Evolutionary conservation across 2,113 vertebrate species (phyloP), one percentile per base, ranked within the genome.

Genomic region (Bufo bufo): DNA sequence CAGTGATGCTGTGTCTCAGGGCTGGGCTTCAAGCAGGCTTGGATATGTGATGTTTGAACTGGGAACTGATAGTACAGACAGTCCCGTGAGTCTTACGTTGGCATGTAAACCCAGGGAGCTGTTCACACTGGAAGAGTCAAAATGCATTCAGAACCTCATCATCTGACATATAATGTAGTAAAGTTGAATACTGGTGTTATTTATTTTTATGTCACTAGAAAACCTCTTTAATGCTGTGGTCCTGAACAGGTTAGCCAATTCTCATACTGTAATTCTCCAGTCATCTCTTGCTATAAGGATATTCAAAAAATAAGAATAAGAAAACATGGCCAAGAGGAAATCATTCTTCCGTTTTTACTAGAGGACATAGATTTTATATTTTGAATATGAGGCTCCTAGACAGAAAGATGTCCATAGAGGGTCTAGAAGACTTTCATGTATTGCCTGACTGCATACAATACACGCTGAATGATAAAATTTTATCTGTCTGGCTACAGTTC

Each of bases 391-490:
- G 20, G 10, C 45, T 49, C 9, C 0, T 50, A 3, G 16, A 61
- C 16, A 45, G 78, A 16, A 58, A 33, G 12, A 77, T 47, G 16
- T 17, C 77, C 6, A 58, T 63, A 63, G 58, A 56, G 13, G 33
- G 13, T 56, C 17, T 69, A 58, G 0, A 4, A 6, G 20, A 19
- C 52, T 87, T 66, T 80, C 23, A 72, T 59, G 69, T 54, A 81
- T 56, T 87, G 65, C 14, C 75, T 77, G 83, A 85, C 74, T 58
- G 23, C 61, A 72, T 72, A 71, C 77, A 79, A 45, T 66, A 82
- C n/a, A 80, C 56, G 9, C 4, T 49, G 74, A 23, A 78, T 52
- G 45, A 86, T 61, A 19, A 12, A 20, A 2, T 65, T 86, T 78
- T 66, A 63, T 65, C 59, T 79, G 58, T 52, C 85, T 43, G 85